Evolutionary conservation across 2,113 vertebrate genomes (phyloP), one percentile per base, ranked within the genome.

Genomic region (Nansenia antarctica): DNA sequence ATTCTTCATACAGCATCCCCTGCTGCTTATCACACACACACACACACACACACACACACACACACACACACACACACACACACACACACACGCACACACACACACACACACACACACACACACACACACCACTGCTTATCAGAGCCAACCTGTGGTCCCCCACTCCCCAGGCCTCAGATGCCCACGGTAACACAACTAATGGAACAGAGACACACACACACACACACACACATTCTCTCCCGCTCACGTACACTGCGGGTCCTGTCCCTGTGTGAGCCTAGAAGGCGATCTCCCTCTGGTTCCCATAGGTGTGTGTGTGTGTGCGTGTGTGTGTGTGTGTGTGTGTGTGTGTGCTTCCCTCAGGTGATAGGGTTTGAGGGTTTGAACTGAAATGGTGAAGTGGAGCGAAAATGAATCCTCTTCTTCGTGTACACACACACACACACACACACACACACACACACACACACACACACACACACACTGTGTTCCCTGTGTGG

Each of bases 31-130:
- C 62, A 55, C 22, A 47, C 70, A 62, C 37, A 69, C 57, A 27
- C 37, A 61, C 26, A 54, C 47, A 5, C 22, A 54, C 58, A 30
- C 42, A 30, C 57, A 64, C 62, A 55, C 22, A 6, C 22, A 67
- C 9, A 55, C 45, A 35, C 63, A 31, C 67, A 47, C 70, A 62
- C 37, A 69, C 57, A 27, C 37, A 61, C 26, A 54, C 47, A 5
- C 22, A 54, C 58, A 30, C 27, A 11, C 24, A 14, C 5, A 59
- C 52, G 2, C 22, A 67, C 9, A 55, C 45, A 35, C 63, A 31
- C 67, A 20, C 54, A 31, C 57, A 18, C 22, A 31, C 32, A 37
- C 20, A 53, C 31, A 35, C 24, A n/a, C n/a, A n/a, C n/a, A n/a
- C n/a, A n/a, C n/a, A n/a, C 20, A 53, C 31, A 35, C 24, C 29